Percentiles rank a stretch among this genome's conserved stretches.
phyloP scores from a whole-genome alignment of 2,797 vertebrate genomes.

The Threskiornis aethiopicus region DNA sequence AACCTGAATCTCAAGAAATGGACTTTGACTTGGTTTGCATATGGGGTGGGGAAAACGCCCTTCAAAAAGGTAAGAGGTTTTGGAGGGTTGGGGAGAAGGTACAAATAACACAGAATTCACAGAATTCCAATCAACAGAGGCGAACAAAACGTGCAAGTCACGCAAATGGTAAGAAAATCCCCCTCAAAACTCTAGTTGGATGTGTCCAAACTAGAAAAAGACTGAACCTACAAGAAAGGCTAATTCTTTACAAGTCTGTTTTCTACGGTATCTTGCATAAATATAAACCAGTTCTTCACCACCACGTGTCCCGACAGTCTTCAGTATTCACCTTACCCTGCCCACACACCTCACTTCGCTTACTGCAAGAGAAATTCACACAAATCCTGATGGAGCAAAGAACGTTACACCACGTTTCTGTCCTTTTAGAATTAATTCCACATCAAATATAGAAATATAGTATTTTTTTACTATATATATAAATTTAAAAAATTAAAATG shows the following conservation, averaged over 20 bases:
- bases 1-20: background rate
- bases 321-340: background rate
- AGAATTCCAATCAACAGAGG: background rate
- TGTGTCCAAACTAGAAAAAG: background rate
- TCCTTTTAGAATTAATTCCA: background rate
- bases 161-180: background rate
- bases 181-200: background rate
- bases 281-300: background rate
- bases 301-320: background rate
- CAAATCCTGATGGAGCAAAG: background rate
- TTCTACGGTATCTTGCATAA: background rate
- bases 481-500: background rate
- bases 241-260: background rate
- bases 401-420: background rate
- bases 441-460: background rate
- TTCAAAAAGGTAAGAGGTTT: background rate
- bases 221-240: background rate
- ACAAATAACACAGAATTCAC: background rate
- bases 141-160: background rate
- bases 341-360: background rate
- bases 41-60: background rate
- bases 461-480: background rate
- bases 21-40: background rate
- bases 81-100: accelerated
- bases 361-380: background rate